These are phyloP conservation scores for Drosophila teissieri DNA, from an alignment of 1,140 invertebrate genomes.

Conservation along the genomic window DNA sequence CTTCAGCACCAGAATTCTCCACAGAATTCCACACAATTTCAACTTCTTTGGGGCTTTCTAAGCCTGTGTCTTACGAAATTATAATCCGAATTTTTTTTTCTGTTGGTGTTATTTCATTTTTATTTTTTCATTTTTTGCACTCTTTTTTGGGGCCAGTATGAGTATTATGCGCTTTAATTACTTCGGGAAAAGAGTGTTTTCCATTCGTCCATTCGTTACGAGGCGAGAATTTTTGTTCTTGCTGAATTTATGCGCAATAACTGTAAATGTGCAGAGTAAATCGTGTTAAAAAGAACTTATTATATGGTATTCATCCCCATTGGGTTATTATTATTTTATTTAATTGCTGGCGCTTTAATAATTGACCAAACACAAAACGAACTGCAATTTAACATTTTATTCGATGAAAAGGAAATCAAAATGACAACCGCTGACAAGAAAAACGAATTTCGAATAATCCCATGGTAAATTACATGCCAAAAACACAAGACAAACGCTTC, in stretches of 20 bases:
- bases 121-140: slow-evolving; percentile 40
- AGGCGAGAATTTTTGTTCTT: slow-evolving; percentile 16
- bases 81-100: slow-evolving; percentile 48
- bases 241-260: slow-evolving; percentile 47
- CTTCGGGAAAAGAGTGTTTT: slow-evolving; percentile 35
- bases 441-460: slow-evolving; percentile 72
- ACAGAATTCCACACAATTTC: slow-evolving; percentile 5
- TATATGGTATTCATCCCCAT: slow-evolving; percentile 56
- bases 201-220: slow-evolving; percentile 33
- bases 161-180: slow-evolving; percentile 75
- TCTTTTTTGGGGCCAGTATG: slow-evolving; percentile 11
- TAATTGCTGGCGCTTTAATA: slow-evolving; percentile 76
- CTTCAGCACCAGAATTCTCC: slow-evolving; percentile 14
- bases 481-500: slow-evolving; percentile 67
- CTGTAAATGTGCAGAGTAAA: slow-evolving; percentile 66
- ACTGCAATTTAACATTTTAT: slow-evolving; percentile 31
- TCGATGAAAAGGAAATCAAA: slow-evolving; percentile 25
- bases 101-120: slow-evolving; percentile 40
- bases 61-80: slow-evolving; percentile 33
- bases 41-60: slow-evolving; percentile 26
- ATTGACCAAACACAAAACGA: slow-evolving; percentile 58
- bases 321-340: slow-evolving; percentile 75
- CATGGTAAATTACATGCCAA: slow-evolving; percentile 74
- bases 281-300: slow-evolving; percentile 79
- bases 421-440: slow-evolving; percentile 31